phyloP scores from a whole-genome alignment of 2,797 vertebrate genomes.

The Sardinella longiceps region DNA sequence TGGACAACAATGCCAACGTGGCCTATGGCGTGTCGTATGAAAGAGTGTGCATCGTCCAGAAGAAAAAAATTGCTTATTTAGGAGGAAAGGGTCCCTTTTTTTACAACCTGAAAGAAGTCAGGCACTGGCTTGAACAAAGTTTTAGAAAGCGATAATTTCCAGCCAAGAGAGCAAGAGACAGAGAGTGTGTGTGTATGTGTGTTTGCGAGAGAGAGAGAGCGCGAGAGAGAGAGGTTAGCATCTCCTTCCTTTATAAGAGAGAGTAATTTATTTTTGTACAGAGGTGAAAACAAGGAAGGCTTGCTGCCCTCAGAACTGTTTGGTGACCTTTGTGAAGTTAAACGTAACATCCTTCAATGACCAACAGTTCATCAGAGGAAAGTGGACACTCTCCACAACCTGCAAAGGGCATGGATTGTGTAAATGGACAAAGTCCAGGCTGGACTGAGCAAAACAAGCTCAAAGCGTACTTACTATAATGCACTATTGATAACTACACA shows the following conservation, averaged over 20 bases:
- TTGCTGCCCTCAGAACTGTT: conserved; percentile 63
- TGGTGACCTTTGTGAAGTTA: conserved; percentile 33
- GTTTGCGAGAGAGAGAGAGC: background rate
- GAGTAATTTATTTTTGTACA: conserved; percentile 59
- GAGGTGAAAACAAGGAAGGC: conserved; percentile 66
- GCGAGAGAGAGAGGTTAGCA: conserved; percentile 65
- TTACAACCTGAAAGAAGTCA: conserved; percentile 90
- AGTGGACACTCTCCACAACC: background rate
- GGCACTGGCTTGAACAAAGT: conserved; percentile 89
- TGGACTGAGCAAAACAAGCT: background rate
- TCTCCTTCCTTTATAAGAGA: conserved; percentile 65
- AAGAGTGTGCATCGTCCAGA: conserved; percentile 92
- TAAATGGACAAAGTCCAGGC: background rate
- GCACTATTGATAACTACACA: conserved; percentile 47
- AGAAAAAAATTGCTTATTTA: conserved; percentile 90
- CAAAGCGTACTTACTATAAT: conserved; percentile 34
- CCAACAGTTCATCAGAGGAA: background rate
- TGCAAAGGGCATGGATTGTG: background rate
- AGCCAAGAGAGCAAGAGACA: conserved; percentile 67
- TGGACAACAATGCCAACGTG: conserved; percentile 97
- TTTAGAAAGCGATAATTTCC: conserved; percentile 82
- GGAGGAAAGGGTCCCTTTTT: conserved; percentile 96
- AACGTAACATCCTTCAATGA: background rate
- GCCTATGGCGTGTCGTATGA: conserved; percentile 95
- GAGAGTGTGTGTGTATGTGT: background rate